Conservation (phyloP, 2,888 invertebrate genomes). For the Microdon myrmicae region DNA sequence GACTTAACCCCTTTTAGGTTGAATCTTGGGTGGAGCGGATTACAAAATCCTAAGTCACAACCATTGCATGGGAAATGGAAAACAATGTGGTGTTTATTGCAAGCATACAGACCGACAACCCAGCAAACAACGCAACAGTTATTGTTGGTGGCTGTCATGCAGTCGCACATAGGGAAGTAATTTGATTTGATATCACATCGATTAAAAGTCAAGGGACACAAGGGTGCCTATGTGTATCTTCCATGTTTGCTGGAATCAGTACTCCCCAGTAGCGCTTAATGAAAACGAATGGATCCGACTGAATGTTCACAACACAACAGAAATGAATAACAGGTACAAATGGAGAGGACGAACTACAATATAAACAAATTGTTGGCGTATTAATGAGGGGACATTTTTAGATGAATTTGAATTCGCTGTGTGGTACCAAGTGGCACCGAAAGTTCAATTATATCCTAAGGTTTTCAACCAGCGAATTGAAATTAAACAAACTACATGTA, state of each 20-base stretch:
- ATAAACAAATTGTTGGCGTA: conserved; percentile 35
- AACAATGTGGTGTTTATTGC: conserved; percentile 47
- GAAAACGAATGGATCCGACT: conserved; percentile 44
- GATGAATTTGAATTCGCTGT: conserved; percentile 47
- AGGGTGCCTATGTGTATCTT: conserved; percentile 43
- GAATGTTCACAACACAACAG: not conserved
- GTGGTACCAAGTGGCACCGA: conserved; percentile 42
- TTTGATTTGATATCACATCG: conserved; percentile 52
- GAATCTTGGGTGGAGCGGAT: too few relatives aligned
- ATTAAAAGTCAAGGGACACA: conserved; percentile 50
- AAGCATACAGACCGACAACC: conserved; percentile 23
- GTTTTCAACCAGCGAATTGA: too few relatives aligned
- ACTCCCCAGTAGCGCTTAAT: conserved; percentile 41
- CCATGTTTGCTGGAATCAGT: conserved; percentile 36
- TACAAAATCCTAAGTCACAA: too few relatives aligned
- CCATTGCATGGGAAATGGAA: too few relatives aligned
- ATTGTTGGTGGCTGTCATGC: too few relatives aligned
- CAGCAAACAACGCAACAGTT: conserved; percentile 28
- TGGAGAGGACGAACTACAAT: conserved; percentile 3
- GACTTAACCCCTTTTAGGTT: conserved; percentile 20
- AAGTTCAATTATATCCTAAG: too few relatives aligned
- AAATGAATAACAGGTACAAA: conserved; percentile 15
- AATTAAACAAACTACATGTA: too few relatives aligned
- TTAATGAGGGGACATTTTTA: conserved; percentile 53
- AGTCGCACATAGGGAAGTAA: conserved; percentile 28